Percentiles rank a stretch among this genome's conserved stretches.
These are phyloP conservation scores for Oscheius sp. DNA, from an alignment of 2,888 invertebrate species.

Conservation along the genomic window DNA sequence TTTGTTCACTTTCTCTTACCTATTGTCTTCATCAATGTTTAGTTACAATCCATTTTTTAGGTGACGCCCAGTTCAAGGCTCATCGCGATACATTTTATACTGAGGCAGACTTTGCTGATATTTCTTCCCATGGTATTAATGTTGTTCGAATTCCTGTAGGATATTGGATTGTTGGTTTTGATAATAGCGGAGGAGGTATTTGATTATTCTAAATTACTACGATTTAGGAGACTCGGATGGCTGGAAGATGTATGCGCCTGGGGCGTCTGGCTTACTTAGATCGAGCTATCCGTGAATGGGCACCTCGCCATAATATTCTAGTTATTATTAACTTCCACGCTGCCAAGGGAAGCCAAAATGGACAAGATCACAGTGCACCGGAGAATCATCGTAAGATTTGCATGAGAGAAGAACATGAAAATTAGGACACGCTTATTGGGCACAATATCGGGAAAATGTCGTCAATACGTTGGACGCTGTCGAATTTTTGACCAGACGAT, in stretches of 20 bases:
- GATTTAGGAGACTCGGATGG: not conserved
- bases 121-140: not conserved
- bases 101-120: not conserved
- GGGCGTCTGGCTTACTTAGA: not conserved
- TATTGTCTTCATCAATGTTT: not conserved
- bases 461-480: constrained; percentile 3
- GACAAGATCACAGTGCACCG: not conserved
- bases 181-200: constrained; percentile 3
- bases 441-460: not conserved
- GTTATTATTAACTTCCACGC: constrained; percentile 3
- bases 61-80: not conserved
- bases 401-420: not conserved
- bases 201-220: not conserved
- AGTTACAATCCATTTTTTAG: too few species aligned
- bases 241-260: constrained; percentile 1
- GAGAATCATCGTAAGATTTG: not conserved
- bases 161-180: constrained; percentile 20
- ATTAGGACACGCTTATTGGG: not conserved
- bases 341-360: constrained; percentile 7
- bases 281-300: not conserved
- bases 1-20: not conserved
- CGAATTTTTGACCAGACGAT: not conserved
- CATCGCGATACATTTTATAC: not conserved
- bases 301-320: not conserved
- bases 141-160: constrained; percentile 6